Evolutionary conservation across 2,113 vertebrate species (phyloP).

Genomic region (Forbesichthys papilliferus): DNA sequence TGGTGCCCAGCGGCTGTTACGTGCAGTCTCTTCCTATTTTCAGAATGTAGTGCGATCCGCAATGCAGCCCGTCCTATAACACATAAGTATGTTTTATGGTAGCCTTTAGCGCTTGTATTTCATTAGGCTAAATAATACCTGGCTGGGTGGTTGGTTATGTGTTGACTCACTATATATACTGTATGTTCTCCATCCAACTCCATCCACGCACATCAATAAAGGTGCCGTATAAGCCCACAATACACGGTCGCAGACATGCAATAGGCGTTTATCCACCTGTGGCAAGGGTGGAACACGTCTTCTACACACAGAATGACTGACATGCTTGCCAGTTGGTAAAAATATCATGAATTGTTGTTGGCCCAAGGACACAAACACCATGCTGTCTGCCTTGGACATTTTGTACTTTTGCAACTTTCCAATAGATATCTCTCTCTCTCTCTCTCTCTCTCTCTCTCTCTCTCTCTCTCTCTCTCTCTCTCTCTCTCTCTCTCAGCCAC

Average conservation of each 20-base stretch:
- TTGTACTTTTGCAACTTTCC: not conserved
- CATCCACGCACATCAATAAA: no score
- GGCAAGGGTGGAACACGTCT: no score
- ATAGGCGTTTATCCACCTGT: no score
- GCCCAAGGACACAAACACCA: not conserved
- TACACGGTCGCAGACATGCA: no score
- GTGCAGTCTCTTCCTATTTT: not conserved
- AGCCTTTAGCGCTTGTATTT: not conserved
- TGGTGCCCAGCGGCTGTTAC: not conserved
- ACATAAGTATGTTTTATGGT: not conserved
- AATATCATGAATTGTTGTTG: not conserved
- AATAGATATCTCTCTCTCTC: not conserved
- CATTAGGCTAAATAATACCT: no score
- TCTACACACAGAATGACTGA: not conserved
- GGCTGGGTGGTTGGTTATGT: no score
- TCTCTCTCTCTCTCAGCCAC: not conserved
- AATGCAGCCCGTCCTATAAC: not conserved
- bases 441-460: not conserved
- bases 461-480: not conserved
- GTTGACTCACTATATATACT: no score
- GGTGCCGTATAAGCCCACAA: no score
- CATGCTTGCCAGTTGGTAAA: constrained; percentile 10
- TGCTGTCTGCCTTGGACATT: not conserved
- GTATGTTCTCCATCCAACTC: no score
- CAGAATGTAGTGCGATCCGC: not conserved